phyloP scores from a whole-genome alignment of 2,888 invertebrate genomes.

The Rhorus exstirpatorius region DNA sequence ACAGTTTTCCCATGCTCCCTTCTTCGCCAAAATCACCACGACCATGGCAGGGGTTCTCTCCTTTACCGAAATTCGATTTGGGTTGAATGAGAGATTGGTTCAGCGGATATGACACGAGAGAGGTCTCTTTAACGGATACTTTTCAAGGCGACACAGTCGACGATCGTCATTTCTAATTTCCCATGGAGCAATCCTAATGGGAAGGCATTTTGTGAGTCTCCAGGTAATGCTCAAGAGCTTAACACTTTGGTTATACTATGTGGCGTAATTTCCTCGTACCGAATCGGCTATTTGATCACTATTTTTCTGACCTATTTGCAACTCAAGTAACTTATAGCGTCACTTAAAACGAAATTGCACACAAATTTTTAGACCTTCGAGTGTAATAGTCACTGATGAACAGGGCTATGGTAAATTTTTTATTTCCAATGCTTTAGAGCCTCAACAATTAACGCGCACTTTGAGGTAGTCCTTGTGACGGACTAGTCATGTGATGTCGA shows the following conservation, averaged over 20 bases:
- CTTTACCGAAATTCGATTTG: too few relatives aligned
- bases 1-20: slow-evolving; percentile 56
- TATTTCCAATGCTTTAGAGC: not conserved
- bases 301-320: too few relatives aligned
- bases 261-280: not conserved
- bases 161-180: slow-evolving; percentile 65
- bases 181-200: slow-evolving; percentile 5
- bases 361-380: too few relatives aligned
- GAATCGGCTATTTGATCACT: too few relatives aligned
- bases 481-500: too few relatives aligned
- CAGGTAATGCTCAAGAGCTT: not conserved
- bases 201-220: not conserved
- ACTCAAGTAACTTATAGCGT: too few relatives aligned
- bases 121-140: slow-evolving; percentile 27
- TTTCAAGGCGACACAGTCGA: slow-evolving; percentile 11
- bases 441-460: not conserved
- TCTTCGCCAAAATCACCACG: slow-evolving; percentile 33
- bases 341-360: too few relatives aligned
- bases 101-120: slow-evolving; percentile 14
- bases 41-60: slow-evolving; percentile 8
- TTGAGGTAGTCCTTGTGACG: too few relatives aligned
- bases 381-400: too few relatives aligned
- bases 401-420: not conserved
- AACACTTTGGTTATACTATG: not conserved
- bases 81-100: not conserved